Base-by-base conservation (phyloP, 2,113 vertebrate genomes). In the Nothoprocta pentlandii region DNA sequence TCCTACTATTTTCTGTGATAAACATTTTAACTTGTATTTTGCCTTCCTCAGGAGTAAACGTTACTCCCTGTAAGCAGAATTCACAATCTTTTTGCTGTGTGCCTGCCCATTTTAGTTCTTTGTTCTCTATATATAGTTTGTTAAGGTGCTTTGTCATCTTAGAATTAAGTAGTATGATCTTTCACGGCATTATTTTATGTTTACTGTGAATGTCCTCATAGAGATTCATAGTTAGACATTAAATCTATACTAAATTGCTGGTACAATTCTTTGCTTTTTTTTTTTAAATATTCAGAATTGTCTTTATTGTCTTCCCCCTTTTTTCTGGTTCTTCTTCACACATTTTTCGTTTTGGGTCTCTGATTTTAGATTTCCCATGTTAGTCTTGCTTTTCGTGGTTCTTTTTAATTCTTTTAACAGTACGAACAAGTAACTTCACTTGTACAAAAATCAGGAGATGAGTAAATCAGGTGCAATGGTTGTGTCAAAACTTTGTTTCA, bases 131-230 rank as follows among this genome's bases (percentile, higher is more conserved):
- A 15, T 32, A 49, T 19, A 78, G 28, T 84, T 90, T 89, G 23
- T 80, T 93, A 86, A 73, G 70, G 53, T 92, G 32, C 22, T 62
- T 83, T 92, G 39, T 81, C 44, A 36, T 68, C 73, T 86, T 44
- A 32, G 71, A 84, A 39, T 47, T 39, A 64, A 84, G 54, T 59
- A 82, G 13, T 0, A 0, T 68, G 64, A 44, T 79, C 34, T 74
- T 92, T 41, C 71, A 0, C 77, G 89, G 20, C 26, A 14, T 34
- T 87, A 88, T 78, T 87, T 68, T 54, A 58, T 4, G 1, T 75
- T 92, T 90, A 8, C 75, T 83, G 7, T 80, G 30, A 17, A 28
- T 75, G 11, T 67, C 39, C 22, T 83, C 28, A 14, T 54, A 51
- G 73, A 92, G 90, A 85, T 82, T 86, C 20, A 56, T 74, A 63